Base-by-base conservation (phyloP, 2,888 invertebrate species). In the Leucozona laternaria region DNA sequence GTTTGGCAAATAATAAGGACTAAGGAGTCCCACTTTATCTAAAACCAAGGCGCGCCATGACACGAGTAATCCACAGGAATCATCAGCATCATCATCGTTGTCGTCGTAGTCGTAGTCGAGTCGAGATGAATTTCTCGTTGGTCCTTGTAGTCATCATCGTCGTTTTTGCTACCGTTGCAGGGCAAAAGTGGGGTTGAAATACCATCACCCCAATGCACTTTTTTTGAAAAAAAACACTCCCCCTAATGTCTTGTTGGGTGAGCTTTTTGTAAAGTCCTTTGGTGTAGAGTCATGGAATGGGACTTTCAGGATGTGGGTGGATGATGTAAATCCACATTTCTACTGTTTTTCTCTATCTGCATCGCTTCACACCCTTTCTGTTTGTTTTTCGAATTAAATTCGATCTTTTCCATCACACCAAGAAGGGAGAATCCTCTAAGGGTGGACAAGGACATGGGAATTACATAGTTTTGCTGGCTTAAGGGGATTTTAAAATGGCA, bases 281-380 rank as follows among this genome's bases (percentile, higher is more conserved):
- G 43, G 43, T 45, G 28, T 45, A 64, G 4, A n/a, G 55, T 5
- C 40, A 60, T 48, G 40, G 20, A 13, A 28, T 60, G 60, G 4
- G 50, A 20, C 2, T 43, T 25, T 6, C 22, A 60, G 78, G 73
- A 86, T 75, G 86, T 81, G 81, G 81, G 86, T 57, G 86, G 79
- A 81, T 86, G 73, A 86, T 81, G 73, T 73, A 75, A 83, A 78
- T 86, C 60, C 76, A 71, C 72, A 73, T 40, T 73, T 68, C 62
- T 28, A 40, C 60, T 62, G 64, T 62, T 70, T 70, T 48, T 71
- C 48, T 86, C 64, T 82, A 80, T 88, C 82, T 88, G 87, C 88
- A 85, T 82, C 88, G 82, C 70, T 88, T 88, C 81, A 88, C 88
- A 88, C 88, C 88, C 88, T 81, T 88, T 88, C 80, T 88, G 84